These are phyloP conservation scores for Perca fluviatilis DNA, from an alignment of 2,113 vertebrate genomes.

Conservation along the genomic window DNA sequence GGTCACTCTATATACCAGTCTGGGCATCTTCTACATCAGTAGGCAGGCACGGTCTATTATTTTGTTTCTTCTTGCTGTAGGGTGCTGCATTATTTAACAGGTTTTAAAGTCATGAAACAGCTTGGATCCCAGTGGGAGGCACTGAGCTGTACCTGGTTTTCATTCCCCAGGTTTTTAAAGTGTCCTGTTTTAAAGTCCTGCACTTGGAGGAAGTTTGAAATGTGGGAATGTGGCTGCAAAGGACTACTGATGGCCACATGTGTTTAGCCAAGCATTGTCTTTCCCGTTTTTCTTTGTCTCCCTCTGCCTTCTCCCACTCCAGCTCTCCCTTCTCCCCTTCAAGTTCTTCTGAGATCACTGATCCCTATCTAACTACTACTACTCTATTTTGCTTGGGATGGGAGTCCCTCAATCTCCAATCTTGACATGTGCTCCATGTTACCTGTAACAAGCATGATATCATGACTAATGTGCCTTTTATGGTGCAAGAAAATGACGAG, in stretches of 20 bases:
- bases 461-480: conserved; percentile 20
- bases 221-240: conserved; percentile 16
- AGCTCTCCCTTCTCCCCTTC: conserved; percentile 17
- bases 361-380: neutral
- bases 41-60: conserved; percentile 53
- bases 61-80: conserved; percentile 69
- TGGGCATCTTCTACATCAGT: conserved; percentile 30
- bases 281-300: neutral
- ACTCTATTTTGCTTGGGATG: neutral
- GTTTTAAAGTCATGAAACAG: conserved; percentile 89
- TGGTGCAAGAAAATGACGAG: conserved; percentile 38
- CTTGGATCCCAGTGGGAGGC: conserved; percentile 82
- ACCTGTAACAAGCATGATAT: conserved; percentile 6
- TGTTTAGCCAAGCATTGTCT: conserved; percentile 7
- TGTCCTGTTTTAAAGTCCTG: conserved; percentile 74
- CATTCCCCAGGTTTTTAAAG: conserved; percentile 78
- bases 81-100: conserved; percentile 86
- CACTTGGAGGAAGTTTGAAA: conserved; percentile 42
- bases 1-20: conserved; percentile 21
- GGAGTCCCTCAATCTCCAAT: conserved; percentile 15
- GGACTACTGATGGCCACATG: conserved; percentile 7
- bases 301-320: neutral
- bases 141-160: conserved; percentile 80
- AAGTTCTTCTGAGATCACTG: conserved; percentile 17
- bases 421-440: conserved; percentile 12